A percentile compares a stretch with the other conserved stretches of the same genome.
These are phyloP conservation scores for Drosophila helvetica DNA, from an alignment of 2,888 invertebrate genomes.

Conservation along the genomic window DNA sequence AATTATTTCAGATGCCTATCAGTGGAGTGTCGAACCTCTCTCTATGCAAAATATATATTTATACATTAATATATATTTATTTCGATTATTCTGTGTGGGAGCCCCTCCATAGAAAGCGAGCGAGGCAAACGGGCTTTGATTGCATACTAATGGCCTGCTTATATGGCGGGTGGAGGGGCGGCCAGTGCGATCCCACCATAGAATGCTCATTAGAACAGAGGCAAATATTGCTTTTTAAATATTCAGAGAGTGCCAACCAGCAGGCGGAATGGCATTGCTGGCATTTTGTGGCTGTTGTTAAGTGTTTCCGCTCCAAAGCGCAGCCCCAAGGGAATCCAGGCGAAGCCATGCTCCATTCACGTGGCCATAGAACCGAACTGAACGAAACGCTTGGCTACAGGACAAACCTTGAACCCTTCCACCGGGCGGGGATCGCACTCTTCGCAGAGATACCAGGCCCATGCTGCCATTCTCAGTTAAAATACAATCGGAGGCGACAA, in stretches of 20 bases:
- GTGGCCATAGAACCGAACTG: background rate
- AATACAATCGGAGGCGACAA: constrained; percentile 23
- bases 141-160: constrained; percentile 72
- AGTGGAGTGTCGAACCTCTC: background rate
- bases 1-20: constrained; percentile 11
- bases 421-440: constrained; percentile 14
- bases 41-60: constrained; percentile 1
- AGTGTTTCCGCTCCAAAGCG: constrained; percentile 43
- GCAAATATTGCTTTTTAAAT: constrained; percentile 53
- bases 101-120: constrained; percentile 1
- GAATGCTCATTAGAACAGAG: constrained; percentile 54
- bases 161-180: constrained; percentile 24
- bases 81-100: background rate
- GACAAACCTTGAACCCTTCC: constrained; percentile 14
- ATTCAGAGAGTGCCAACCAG: constrained; percentile 53
- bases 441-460: constrained; percentile 15
- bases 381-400: background rate
- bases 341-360: background rate
- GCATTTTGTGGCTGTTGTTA: constrained; percentile 32
- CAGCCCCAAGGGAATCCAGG: constrained; percentile 6
- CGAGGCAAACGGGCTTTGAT: constrained; percentile 42
- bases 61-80: no score
- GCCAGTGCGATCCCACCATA: constrained; percentile 14
- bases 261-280: constrained; percentile 19
- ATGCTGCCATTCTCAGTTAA: constrained; percentile 13